Conservation (phyloP, 2,113 vertebrate species). For the Dasypus novemcinctus region DNA sequence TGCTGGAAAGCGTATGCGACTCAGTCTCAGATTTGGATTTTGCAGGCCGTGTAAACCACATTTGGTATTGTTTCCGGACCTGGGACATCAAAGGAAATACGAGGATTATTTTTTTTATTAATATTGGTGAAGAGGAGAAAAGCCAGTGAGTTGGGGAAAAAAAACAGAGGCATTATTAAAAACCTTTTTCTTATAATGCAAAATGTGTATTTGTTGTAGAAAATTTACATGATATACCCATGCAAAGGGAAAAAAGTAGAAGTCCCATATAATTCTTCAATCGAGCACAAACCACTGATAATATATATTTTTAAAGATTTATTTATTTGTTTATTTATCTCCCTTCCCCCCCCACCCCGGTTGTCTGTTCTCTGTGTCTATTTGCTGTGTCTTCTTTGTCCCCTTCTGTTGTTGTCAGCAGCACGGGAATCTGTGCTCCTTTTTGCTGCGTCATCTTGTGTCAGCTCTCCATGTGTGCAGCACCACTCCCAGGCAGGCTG, state of each 20-base stretch:
- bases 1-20: slow-evolving; percentile 37
- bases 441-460: no score
- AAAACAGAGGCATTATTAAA: not conserved
- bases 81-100: not conserved
- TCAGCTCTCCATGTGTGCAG: no score
- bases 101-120: not conserved
- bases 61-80: slow-evolving; percentile 63
- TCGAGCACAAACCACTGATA: not conserved
- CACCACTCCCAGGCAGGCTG: no score
- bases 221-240: not conserved
- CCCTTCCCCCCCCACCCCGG: no score
- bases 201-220: not conserved
- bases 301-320: no score
- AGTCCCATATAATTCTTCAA: not conserved
- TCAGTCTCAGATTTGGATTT: slow-evolving; percentile 9
- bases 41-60: slow-evolving; percentile 30
- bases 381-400: no score
- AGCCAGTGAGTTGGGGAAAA: not conserved
- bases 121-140: not conserved
- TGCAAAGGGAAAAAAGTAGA: not conserved
- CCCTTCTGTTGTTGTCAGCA: no score
- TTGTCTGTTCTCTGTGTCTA: no score
- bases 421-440: no score
- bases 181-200: not conserved
- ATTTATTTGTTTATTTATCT: no score